A percentile compares a stretch with the other conserved stretches of the same genome.
Evolutionary conservation across 2,797 vertebrate species (phyloP).

Genomic region (Halcyon chelicuti): DNA sequence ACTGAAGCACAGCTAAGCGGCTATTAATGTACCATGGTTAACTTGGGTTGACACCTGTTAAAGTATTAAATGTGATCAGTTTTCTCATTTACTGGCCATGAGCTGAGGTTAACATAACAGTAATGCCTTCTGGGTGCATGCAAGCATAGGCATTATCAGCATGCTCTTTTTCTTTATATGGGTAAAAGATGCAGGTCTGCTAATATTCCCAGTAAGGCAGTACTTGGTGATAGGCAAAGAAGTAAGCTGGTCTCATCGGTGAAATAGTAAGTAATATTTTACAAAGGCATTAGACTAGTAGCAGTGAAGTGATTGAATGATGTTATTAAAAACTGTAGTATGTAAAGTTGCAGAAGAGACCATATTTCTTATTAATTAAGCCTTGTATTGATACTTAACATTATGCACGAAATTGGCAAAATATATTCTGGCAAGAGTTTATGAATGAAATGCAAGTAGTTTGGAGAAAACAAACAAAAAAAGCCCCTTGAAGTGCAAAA

Average conservation of each 20-base stretch:
- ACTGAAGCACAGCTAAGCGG: neutral
- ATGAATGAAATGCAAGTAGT: neutral
- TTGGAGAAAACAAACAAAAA: neutral
- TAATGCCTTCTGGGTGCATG: neutral
- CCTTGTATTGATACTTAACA: neutral
- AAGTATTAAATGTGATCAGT: neutral
- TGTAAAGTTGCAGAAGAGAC: neutral
- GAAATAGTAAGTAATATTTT: neutral
- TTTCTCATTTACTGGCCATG: neutral
- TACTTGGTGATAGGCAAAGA: neutral
- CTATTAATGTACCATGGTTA: neutral
- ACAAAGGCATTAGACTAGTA: neutral
- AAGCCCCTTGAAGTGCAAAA: accelerated
- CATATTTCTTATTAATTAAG: neutral
- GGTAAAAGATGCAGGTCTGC: neutral
- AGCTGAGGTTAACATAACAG: neutral
- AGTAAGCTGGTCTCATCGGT: neutral
- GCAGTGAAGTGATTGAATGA: neutral
- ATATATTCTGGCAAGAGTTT: neutral
- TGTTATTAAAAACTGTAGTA: neutral
- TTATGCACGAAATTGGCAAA: neutral
- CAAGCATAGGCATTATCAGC: neutral
- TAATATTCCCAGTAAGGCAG: neutral
- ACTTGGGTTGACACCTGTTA: neutral
- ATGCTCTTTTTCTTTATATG: neutral